Evolutionary conservation across 2,888 invertebrate genomes (phyloP).

Genomic region (Rotaria macrura): DNA sequence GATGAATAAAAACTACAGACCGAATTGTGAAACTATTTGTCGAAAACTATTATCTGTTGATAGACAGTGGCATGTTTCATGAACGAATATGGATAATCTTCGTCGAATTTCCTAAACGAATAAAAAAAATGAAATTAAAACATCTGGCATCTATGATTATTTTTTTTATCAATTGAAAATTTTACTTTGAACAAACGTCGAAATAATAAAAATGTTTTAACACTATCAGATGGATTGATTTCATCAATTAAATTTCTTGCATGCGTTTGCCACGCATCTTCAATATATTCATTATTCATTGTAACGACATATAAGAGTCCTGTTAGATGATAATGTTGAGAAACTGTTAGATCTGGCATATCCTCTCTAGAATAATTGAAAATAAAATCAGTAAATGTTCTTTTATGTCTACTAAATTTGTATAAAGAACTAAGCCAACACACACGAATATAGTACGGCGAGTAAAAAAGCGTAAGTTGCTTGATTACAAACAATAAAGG

Average conservation of each 20-base stretch:
- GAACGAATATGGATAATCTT: background rate
- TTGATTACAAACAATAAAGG: background rate
- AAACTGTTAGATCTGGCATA: background rate
- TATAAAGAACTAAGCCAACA: too few species aligned
- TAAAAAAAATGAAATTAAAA: background rate
- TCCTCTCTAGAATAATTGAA: background rate
- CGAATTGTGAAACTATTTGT: background rate
- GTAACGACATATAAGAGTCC: background rate
- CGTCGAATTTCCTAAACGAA: background rate
- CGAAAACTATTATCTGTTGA: background rate
- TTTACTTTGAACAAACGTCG: background rate
- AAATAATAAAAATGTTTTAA: background rate
- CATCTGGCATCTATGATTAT: background rate
- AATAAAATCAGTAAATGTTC: too few species aligned
- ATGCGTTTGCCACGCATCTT: constrained; percentile 4
- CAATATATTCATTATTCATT: constrained; percentile 7
- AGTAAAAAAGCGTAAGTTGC: background rate
- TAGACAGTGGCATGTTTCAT: background rate
- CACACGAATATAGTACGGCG: too few species aligned
- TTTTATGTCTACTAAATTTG: too few species aligned
- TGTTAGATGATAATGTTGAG: background rate
- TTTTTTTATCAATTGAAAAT: background rate
- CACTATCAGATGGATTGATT: background rate
- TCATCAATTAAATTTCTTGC: background rate
- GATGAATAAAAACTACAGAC: background rate